phyloP scores from a whole-genome alignment of 2,113 vertebrate species.

The Rhea americana region DNA sequence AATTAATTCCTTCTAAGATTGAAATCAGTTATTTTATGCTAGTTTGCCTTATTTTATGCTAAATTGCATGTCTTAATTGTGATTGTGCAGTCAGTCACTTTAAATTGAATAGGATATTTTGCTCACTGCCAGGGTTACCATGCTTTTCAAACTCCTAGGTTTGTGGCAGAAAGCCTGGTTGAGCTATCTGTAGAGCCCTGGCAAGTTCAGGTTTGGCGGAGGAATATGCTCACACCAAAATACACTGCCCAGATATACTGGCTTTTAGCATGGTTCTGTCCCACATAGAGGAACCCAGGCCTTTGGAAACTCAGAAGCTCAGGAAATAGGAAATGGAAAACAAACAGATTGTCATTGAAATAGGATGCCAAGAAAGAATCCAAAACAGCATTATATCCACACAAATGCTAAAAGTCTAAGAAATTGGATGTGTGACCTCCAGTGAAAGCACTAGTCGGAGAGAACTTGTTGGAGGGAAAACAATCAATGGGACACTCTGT shows the following conservation, averaged over 20 bases:
- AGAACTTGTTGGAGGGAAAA: background rate
- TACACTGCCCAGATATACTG: background rate
- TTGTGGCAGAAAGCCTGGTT: background rate
- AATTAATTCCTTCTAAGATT: slow-evolving; percentile 17
- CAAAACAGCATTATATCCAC: background rate
- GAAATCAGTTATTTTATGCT: slow-evolving; percentile 17
- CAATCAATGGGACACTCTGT: background rate
- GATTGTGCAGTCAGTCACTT: slow-evolving; percentile 19
- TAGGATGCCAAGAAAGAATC: background rate
- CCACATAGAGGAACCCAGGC: background rate
- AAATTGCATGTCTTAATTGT: slow-evolving; percentile 40
- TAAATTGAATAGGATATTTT: background rate
- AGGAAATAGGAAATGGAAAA: background rate
- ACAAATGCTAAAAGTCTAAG: background rate
- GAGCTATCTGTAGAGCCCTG: background rate
- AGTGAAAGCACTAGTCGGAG: background rate
- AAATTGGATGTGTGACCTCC: background rate
- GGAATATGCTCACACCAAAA: background rate
- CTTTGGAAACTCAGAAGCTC: background rate
- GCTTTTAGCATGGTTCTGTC: background rate
- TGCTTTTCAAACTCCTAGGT: background rate
- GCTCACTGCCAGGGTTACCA: slow-evolving; percentile 11
- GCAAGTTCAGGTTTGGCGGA: background rate
- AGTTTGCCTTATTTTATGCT: slow-evolving; percentile 50
- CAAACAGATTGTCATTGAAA: background rate